These are phyloP conservation scores for Chrysemys picta DNA, from an alignment of 2,113 vertebrate genomes.

Conservation along the genomic window DNA sequence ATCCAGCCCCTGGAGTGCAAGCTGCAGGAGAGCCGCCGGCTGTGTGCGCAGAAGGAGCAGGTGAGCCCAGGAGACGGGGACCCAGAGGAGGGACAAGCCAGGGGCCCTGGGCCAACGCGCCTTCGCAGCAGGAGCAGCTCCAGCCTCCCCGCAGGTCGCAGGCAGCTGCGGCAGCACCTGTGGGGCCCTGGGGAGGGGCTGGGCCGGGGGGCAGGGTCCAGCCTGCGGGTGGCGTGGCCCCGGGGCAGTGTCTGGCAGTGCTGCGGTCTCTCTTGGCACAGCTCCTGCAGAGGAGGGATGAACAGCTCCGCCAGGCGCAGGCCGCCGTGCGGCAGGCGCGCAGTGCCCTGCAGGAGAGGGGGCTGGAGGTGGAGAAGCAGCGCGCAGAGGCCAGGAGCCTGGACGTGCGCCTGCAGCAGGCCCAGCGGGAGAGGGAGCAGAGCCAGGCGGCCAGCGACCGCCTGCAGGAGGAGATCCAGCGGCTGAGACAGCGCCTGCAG, in stretches of 20 bases:
- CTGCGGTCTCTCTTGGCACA: conserved; percentile 13
- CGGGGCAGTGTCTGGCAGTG: background rate
- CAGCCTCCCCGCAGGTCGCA: too few relatives aligned
- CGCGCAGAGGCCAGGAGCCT: conserved; percentile 24
- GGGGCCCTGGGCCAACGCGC: too few relatives aligned
- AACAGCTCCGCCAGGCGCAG: conserved; percentile 70
- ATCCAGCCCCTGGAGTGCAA: conserved; percentile 71
- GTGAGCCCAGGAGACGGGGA: conserved; percentile 17
- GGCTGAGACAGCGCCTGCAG: conserved; percentile 58
- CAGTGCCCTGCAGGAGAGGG: conserved; percentile 56
- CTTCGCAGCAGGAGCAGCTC: too few relatives aligned
- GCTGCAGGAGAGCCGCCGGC: conserved; percentile 64
- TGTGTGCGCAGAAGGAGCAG: conserved; percentile 70
- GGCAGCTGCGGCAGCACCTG: too few relatives aligned
- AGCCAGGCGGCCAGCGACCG: conserved; percentile 39
- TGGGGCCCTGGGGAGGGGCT: too few relatives aligned
- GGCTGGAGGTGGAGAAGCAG: conserved; percentile 67
- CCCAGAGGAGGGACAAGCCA: too few relatives aligned
- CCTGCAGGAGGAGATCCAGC: conserved; percentile 60
- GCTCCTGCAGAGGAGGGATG: conserved; percentile 74
- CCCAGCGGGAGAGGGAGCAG: conserved; percentile 56
- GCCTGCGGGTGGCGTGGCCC: background rate
- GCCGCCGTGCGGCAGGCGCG: conserved; percentile 69
- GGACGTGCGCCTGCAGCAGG: conserved; percentile 55
- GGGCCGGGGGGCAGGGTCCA: too few relatives aligned